phyloP scores from a whole-genome alignment of 2,888 invertebrate species.

The Hyppa rectilinea region DNA sequence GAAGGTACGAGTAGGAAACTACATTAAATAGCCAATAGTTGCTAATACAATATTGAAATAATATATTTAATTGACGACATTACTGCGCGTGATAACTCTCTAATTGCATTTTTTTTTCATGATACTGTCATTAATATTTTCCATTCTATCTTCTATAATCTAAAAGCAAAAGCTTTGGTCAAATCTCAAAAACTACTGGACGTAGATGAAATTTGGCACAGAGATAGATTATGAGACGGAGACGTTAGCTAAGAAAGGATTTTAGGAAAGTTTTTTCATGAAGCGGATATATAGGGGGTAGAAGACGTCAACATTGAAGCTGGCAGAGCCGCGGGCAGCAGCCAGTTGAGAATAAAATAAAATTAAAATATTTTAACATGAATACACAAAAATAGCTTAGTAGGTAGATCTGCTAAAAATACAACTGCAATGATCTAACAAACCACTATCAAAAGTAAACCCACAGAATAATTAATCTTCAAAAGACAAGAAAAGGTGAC shows the following conservation, averaged over 20 bases:
- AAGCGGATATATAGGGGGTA: no score
- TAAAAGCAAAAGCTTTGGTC: no score
- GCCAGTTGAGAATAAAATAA: neutral
- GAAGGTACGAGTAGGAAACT: neutral
- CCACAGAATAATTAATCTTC: constrained; percentile 8
- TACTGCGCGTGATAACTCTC: neutral
- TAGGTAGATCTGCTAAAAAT: neutral
- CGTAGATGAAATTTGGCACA: no score
- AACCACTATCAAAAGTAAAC: neutral
- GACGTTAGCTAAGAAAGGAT: no score
- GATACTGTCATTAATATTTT: neutral
- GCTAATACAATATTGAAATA: constrained; percentile 8
- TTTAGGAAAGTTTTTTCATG: no score
- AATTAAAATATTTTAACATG: neutral
- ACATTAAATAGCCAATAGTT: neutral
- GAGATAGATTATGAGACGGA: no score
- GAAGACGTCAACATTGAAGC: no score
- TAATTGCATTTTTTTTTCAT: neutral
- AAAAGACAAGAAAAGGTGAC: neutral
- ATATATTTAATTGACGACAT: neutral
- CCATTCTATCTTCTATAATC: no score
- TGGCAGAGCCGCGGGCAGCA: no score
- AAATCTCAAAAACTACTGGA: no score
- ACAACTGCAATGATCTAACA: neutral
- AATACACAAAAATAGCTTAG: neutral